Evolutionary conservation across 2,888 invertebrate species (phyloP).

Genomic region (Limnephilus lunatus): DNA sequence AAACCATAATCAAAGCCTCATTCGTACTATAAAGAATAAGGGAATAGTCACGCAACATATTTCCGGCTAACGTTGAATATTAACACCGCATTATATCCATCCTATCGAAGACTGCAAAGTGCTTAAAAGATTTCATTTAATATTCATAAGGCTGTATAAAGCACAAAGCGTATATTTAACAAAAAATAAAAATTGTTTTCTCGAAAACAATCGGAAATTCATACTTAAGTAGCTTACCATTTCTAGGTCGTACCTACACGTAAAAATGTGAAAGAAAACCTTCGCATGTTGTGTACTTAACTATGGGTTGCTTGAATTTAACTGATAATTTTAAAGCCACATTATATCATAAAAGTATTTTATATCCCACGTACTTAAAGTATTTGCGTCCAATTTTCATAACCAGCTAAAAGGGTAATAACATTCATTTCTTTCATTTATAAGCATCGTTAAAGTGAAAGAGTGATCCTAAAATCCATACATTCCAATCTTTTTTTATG

Average conservation of each 20-base stretch:
- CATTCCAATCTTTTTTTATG: not conserved
- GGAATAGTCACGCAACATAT: conserved; percentile 7
- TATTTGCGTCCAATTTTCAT: conserved; percentile 21
- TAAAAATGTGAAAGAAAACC: not conserved
- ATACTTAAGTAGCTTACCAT: not conserved
- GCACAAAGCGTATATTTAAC: not conserved
- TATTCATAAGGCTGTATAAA: not conserved
- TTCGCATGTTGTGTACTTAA: not conserved
- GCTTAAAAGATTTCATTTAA: too few relatives aligned
- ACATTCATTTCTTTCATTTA: not conserved
- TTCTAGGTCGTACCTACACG: not conserved
- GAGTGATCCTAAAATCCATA: conserved; percentile 19
- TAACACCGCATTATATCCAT: not conserved
- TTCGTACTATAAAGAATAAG: not conserved
- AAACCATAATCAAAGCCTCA: not conserved
- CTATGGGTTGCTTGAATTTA: not conserved
- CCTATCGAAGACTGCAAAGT: not conserved
- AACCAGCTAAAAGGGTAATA: conserved; percentile 18
- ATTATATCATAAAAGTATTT: not conserved
- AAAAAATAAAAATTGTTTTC: not conserved
- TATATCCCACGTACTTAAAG: not conserved
- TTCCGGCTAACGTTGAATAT: conserved; percentile 8
- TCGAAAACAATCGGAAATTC: not conserved
- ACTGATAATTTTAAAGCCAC: not conserved
- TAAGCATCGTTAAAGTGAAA: conserved; percentile 21